Evolutionary conservation across 2,888 invertebrate genomes (phyloP).

Genomic region (Camponotus fellah): DNA sequence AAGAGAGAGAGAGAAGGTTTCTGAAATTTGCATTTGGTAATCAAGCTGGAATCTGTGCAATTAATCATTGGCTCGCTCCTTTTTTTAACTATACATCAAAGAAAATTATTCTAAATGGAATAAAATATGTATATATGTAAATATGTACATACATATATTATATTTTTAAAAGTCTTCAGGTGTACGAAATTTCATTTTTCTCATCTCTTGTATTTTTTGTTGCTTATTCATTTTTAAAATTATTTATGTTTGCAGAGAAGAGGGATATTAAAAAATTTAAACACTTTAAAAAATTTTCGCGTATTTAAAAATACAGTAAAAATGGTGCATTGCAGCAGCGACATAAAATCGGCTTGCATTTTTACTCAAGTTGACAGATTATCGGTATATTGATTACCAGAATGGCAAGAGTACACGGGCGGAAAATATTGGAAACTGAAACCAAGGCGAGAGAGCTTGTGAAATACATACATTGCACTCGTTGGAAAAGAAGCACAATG

Average conservation of each 20-base stretch:
- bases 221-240: neutral
- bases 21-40: constrained; percentile 51
- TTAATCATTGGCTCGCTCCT: constrained; percentile 4
- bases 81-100: neutral
- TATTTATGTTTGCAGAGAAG: neutral
- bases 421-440: constrained; percentile 29
- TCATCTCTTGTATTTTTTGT: neutral
- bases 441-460: constrained; percentile 10
- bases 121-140: too few species aligned
- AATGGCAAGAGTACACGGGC: constrained; percentile 24
- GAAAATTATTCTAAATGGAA: neutral
- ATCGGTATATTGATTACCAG: constrained; percentile 37
- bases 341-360: neutral
- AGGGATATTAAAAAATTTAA: neutral
- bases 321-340: neutral
- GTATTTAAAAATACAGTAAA: neutral
- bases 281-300: neutral
- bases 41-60: constrained; percentile 16
- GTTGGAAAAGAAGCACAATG: constrained; percentile 14
- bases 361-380: constrained; percentile 3
- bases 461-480: constrained; percentile 21
- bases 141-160: neutral
- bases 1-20: constrained; percentile 11
- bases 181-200: neutral
- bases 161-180: neutral